Evolutionary conservation across 2,888 invertebrate genomes (phyloP), one percentile per base, ranked within the genome.

Genomic region (Eudiplozoon nipponicum): DNA sequence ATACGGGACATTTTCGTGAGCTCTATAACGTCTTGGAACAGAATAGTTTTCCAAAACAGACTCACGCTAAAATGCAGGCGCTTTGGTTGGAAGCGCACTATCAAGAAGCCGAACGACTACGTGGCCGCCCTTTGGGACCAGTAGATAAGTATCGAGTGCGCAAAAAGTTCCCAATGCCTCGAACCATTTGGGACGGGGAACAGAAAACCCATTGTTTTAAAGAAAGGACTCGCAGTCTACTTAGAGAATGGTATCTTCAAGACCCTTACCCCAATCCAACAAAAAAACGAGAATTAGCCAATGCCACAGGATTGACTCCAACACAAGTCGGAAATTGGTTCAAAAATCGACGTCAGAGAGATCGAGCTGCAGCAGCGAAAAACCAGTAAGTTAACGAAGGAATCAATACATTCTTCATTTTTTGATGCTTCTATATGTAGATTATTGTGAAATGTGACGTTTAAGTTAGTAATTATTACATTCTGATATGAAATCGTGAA

Each of bases 241-340:
- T 94, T 48, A 65, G 90, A 45, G 90, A 94, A 65, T 90, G 86
- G 81, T 94, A 94, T 61, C 69, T 86, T 40, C 78, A 81, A 62
- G 86, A 77, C 62, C 76, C 77, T n/a, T 80, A 78, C 62, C 80
- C 77, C 41, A 78, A 78, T 61, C 80, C 80, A 28, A 73, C 74
- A 46, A 80, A 80, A 63, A 80, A 80, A 60, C 63, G 76, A 48
- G 78, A 80, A 59, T 62, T 81, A 51, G 78, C 80, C 20, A 71
- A 71, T 51, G 75, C 74, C 40, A 81, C 80, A 37, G 77, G 77
- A 22, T 66, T 80, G 46, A 78, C 78, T 39, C 75, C 78, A 28
- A 81, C 78, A 36, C 78, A 78, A 62, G 78, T 78, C 45, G 75
- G 76, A 39, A 78, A 77, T 61, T 77, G 77, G 77, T 77, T 77